Evolutionary conservation across 2,888 invertebrate genomes (phyloP).

Genomic region (Taenaris catops): DNA sequence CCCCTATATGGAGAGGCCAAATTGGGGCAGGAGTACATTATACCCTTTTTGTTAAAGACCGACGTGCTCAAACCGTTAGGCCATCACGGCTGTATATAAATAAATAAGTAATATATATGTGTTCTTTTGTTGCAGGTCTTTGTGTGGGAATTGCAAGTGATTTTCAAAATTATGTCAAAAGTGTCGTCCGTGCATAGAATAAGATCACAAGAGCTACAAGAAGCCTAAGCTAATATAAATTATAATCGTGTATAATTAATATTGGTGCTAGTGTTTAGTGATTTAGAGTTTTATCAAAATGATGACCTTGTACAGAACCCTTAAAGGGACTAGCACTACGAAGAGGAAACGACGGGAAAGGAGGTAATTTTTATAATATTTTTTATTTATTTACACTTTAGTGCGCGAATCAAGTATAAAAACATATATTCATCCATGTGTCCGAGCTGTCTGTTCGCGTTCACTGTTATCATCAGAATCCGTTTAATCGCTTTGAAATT

Average conservation of each 20-base stretch:
- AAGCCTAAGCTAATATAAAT: slow-evolving; percentile 13
- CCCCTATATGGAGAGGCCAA: no score
- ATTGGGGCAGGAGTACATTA: no score
- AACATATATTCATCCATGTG: no score
- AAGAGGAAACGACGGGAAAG: slow-evolving; percentile 75
- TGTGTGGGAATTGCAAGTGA: slow-evolving; percentile 2
- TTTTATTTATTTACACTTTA: no score
- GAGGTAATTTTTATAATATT: slow-evolving; percentile 42
- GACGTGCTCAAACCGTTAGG: no score
- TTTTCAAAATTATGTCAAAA: slow-evolving; percentile 2
- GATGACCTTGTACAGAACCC: slow-evolving; percentile 80
- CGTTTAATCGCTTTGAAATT: no score
- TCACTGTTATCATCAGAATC: no score
- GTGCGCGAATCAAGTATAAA: no score
- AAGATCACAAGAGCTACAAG: slow-evolving; percentile 4
- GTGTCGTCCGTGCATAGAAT: background rate
- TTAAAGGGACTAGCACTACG: slow-evolving; percentile 73
- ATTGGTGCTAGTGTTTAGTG: slow-evolving; percentile 29
- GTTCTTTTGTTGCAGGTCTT: slow-evolving; percentile 5
- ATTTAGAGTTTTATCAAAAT: slow-evolving; percentile 54
- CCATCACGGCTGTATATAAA: no score
- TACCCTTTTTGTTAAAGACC: no score
- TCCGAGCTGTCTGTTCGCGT: no score
- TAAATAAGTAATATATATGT: background rate
- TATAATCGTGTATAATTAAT: slow-evolving; percentile 17